phyloP scores from a whole-genome alignment of 2,113 vertebrate species.

The Todiramphus saurophagus region DNA sequence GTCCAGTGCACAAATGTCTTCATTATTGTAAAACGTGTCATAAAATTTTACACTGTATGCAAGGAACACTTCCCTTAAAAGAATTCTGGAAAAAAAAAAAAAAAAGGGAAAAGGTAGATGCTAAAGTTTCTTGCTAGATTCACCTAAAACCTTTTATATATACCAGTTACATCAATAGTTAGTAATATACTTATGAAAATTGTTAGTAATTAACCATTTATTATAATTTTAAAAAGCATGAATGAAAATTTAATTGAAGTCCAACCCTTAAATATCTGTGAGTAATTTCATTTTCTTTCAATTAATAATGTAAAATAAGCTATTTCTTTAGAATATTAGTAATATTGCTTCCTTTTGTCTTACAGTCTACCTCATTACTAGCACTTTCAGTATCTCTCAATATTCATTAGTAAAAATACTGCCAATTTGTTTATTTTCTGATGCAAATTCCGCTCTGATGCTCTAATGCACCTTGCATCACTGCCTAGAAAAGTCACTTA shows the following conservation, averaged over 20 bases:
- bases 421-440: background rate
- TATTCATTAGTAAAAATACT: background rate
- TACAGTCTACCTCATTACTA: background rate
- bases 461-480: background rate
- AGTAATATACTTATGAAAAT: background rate
- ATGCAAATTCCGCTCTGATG: background rate
- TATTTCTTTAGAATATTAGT: background rate
- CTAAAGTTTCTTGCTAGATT: background rate
- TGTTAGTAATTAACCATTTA: background rate
- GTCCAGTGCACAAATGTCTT: background rate
- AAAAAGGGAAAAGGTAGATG: background rate
- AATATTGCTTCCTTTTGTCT: background rate
- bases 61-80: background rate
- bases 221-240: background rate
- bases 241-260: background rate
- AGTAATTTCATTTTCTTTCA: background rate
- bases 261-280: background rate
- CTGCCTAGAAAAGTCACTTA: background rate
- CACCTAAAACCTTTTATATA: background rate
- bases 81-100: background rate
- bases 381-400: background rate
- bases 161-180: background rate
- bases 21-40: background rate
- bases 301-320: background rate
- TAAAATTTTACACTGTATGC: background rate